These are phyloP conservation scores for Setipinna tenuifilis DNA, from an alignment of 2,797 vertebrate species.

Conservation along the genomic window DNA sequence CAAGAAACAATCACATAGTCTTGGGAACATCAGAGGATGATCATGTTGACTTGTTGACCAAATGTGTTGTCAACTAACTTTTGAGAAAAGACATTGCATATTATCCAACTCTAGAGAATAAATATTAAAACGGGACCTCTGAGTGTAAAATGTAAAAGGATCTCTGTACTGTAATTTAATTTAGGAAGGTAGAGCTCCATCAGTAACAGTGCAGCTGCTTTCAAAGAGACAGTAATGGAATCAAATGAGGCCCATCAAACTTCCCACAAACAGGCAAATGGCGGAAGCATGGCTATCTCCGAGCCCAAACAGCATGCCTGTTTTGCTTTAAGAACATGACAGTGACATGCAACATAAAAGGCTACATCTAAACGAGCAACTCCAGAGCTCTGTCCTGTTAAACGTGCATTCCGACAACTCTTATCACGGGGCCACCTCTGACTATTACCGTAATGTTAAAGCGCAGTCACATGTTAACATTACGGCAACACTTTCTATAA, in stretches of 20 bases:
- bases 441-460: not conserved
- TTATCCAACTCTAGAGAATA: not conserved
- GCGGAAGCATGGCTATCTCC: not conserved
- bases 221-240: not conserved
- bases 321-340: not conserved
- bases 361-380: not conserved
- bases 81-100: too few relatives aligned
- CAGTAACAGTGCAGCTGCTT: not conserved
- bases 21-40: too few relatives aligned
- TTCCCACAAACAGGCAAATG: not conserved
- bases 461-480: not conserved
- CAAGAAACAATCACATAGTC: too few relatives aligned
- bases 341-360: not conserved
- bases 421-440: not conserved
- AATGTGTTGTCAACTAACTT: too few relatives aligned
- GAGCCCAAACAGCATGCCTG: not conserved
- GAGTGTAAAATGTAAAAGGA: not conserved
- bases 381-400: not conserved
- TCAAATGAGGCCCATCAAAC: not conserved
- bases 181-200: not conserved
- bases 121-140: not conserved
- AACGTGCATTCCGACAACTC: not conserved
- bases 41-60: too few relatives aligned
- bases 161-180: not conserved
- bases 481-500: too few relatives aligned